Percentiles rank a stretch among this genome's conserved stretches.
Conservation (phyloP, 2,113 vertebrate species). For the Urocynchramus pylzowi region DNA sequence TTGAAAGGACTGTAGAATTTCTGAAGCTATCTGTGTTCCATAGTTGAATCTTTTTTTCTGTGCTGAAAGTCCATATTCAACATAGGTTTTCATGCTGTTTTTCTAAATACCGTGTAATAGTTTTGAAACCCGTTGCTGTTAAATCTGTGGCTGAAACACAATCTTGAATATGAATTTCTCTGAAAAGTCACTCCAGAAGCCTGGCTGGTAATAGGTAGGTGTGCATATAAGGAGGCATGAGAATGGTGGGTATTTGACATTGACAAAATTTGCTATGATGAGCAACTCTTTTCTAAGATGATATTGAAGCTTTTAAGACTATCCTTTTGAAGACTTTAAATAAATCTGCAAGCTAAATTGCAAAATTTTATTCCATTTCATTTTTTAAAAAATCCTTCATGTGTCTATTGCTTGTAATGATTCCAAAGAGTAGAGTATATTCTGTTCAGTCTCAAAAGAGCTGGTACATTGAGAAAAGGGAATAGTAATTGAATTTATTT, state of each 20-base stretch:
- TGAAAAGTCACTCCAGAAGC: background rate
- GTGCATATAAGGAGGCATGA: background rate
- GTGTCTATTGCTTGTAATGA: background rate
- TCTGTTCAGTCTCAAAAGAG: slow-evolving; percentile 4
- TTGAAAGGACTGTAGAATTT: background rate
- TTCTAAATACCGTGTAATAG: background rate
- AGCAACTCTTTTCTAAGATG: background rate
- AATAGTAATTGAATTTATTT: slow-evolving; percentile 31
- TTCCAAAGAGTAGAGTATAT: background rate
- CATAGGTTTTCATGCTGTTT: background rate
- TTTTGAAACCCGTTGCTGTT: background rate
- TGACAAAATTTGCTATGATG: background rate
- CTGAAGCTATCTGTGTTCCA: background rate
- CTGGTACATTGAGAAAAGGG: slow-evolving; percentile 20
- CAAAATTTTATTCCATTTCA: background rate
- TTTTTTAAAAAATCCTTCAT: background rate
- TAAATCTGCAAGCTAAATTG: background rate
- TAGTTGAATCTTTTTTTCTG: background rate
- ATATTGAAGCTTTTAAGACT: slow-evolving; percentile 1
- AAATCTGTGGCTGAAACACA: background rate
- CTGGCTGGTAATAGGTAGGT: background rate
- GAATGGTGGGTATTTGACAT: background rate
- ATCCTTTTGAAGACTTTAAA: slow-evolving; percentile 22
- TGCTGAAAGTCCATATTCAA: background rate
- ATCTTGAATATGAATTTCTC: background rate